Conservation (phyloP, 2,797 vertebrate species). For the Scomberomorus guttatus region DNA sequence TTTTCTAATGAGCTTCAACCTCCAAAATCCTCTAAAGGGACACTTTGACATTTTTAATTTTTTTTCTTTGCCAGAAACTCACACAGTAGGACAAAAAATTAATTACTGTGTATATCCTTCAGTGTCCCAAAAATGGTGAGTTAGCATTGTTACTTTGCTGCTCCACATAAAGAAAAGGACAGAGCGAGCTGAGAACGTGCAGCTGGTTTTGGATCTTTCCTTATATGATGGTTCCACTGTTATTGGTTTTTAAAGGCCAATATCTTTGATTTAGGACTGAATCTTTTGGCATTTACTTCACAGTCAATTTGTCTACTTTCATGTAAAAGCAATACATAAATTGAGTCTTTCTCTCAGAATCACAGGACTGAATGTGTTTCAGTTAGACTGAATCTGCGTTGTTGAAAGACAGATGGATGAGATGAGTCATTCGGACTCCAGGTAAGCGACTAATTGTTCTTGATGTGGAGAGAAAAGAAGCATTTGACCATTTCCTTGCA, state of each 20-base stretch:
- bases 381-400: constrained; percentile 16
- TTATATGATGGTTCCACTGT: constrained; percentile 31
- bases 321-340: not conserved
- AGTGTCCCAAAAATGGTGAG: constrained; percentile 15
- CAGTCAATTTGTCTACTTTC: constrained; percentile 1
- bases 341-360: not conserved
- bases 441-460: constrained; percentile 25
- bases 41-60: constrained; percentile 29
- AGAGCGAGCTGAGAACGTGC: constrained; percentile 4
- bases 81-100: constrained; percentile 9
- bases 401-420: constrained; percentile 10
- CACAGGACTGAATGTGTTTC: not conserved
- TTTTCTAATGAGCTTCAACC: constrained; percentile 58
- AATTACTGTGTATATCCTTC: constrained; percentile 21
- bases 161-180: constrained; percentile 16
- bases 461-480: constrained; percentile 38
- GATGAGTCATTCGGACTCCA: constrained; percentile 6
- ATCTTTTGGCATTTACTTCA: constrained; percentile 2
- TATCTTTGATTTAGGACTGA: not conserved
- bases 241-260: not conserved
- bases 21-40: constrained; percentile 28
- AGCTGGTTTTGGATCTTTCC: not conserved
- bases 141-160: constrained; percentile 23
- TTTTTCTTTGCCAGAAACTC: constrained; percentile 33
- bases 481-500: constrained; percentile 15